Base-by-base conservation (phyloP, 2,888 invertebrate genomes). In the Himalopsyche tibetana region DNA sequence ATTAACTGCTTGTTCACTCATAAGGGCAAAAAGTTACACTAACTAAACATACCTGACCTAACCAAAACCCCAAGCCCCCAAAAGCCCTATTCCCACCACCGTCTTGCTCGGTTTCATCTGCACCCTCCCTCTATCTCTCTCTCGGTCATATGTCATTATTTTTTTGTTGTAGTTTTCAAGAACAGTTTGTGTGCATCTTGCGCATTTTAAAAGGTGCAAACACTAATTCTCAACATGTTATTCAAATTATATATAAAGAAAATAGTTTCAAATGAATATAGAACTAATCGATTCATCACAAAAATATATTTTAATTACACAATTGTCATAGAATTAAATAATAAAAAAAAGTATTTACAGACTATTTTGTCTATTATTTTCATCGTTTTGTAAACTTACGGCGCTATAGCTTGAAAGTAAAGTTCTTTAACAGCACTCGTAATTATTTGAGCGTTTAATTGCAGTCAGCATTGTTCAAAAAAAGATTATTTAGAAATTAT, bases 21-120 rank as follows among this genome's bases (percentile, higher is more conserved):
- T 19, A 63, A 40, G 82, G 40, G 86, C 55, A 82, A 83, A 80
- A 82, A 74, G 86, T 69, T 81, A 83, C 86, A 80, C 86, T 86
- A 86, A 88, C 87, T 83, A 88, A 88, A 88, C 85, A 88, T 88
- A 88, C 87, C 87, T 88, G 87, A 88, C 87, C 87, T 85, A 83
- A 86, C 80, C 80, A 81, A 80, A 83, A 86, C 63, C 86, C 80
- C 69, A 82, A 83, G 83, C 80, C 86, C 85, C 82, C 28, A 80
- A 80, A 81, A 81, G 17, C 82, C 84, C 87, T 83, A 81, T 88
- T 88, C 88, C 87, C 88, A 88, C 88, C 85, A 74, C 69, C 81
- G 55, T 85, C 85, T 74, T 40, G 15, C 15, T 45, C 80, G 17
- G 38, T 82, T 84, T 82, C 85, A 40, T 83, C 45, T 69, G 69